A percentile compares a stretch with the other conserved stretches of the same genome.
Conservation (phyloP, 2,113 vertebrate species). For the Planiliza haematocheilus region DNA sequence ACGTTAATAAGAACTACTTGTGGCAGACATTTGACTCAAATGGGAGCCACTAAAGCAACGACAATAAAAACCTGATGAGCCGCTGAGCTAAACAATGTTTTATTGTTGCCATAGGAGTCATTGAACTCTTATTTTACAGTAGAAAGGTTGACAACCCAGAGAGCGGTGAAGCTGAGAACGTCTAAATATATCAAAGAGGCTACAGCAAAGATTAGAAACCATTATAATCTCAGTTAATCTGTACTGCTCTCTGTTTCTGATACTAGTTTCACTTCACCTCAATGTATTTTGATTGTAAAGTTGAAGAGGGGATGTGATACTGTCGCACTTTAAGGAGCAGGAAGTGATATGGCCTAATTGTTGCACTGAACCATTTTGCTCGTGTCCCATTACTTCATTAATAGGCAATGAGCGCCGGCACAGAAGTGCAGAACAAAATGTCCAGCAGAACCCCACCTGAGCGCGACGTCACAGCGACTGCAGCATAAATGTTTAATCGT, state of each 20-base stretch:
- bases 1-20: constrained; percentile 6
- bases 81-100: constrained; percentile 15
- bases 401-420: constrained; percentile 68
- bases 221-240: constrained; percentile 2
- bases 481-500: constrained; percentile 72
- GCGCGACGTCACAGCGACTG: constrained; percentile 34
- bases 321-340: constrained; percentile 36
- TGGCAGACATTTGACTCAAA: constrained; percentile 4
- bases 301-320: constrained; percentile 61
- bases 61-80: constrained; percentile 22
- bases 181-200: constrained; percentile 25
- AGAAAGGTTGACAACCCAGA: constrained; percentile 10
- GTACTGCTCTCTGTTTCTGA: neutral
- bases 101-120: constrained; percentile 15
- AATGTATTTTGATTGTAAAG: constrained; percentile 54
- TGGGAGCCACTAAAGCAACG: constrained; percentile 19
- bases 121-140: constrained; percentile 16
- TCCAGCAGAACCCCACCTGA: constrained; percentile 48
- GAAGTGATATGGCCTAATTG: constrained; percentile 66
- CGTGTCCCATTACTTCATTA: constrained; percentile 76
- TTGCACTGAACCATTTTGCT: constrained; percentile 50
- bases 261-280: constrained; percentile 33
- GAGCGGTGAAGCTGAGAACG: constrained; percentile 9
- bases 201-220: constrained; percentile 28
- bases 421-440: constrained; percentile 68